A percentile compares a stretch with the other conserved stretches of the same genome.
phyloP scores from a whole-genome alignment of 2,113 vertebrate species.

The Mirounga angustirostris region DNA sequence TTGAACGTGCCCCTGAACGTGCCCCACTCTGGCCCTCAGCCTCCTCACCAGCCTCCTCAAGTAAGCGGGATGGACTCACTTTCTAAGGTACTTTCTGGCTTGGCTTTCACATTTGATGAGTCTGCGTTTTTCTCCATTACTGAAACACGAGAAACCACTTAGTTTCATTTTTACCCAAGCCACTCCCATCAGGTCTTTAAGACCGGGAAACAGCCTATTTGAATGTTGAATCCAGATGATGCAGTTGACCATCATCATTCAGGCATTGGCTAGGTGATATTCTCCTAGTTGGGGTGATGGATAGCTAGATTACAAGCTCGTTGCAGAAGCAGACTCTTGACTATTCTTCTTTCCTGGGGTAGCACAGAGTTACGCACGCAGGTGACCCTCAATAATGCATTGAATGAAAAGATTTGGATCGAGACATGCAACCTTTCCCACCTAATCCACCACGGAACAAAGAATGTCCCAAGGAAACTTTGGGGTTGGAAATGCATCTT shows the following conservation, averaged over 20 bases:
- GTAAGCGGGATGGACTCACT: neutral
- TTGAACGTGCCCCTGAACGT: neutral
- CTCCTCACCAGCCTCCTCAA: neutral
- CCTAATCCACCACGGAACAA: neutral
- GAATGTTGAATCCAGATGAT: neutral
- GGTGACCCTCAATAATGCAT: neutral
- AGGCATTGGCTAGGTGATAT: neutral
- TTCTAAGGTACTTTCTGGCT: neutral
- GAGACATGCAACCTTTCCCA: neutral
- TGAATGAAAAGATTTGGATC: neutral
- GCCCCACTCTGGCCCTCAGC: too few relatives aligned
- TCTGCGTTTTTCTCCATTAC: neutral
- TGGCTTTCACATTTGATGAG: neutral
- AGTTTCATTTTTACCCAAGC: neutral
- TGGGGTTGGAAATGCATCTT: neutral
- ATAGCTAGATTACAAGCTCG: neutral
- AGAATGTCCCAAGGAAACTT: neutral
- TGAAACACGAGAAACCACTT: constrained; percentile 6
- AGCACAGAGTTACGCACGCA: neutral
- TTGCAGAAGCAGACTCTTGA: neutral
- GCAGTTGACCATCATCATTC: neutral
- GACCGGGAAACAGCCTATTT: neutral
- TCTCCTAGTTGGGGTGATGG: neutral
- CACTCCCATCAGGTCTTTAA: neutral
- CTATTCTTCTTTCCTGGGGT: neutral